Percentiles rank a stretch among this genome's conserved stretches.
phyloP scores from a whole-genome alignment of 2,113 vertebrate species.

The Rhynchomys soricoides region DNA sequence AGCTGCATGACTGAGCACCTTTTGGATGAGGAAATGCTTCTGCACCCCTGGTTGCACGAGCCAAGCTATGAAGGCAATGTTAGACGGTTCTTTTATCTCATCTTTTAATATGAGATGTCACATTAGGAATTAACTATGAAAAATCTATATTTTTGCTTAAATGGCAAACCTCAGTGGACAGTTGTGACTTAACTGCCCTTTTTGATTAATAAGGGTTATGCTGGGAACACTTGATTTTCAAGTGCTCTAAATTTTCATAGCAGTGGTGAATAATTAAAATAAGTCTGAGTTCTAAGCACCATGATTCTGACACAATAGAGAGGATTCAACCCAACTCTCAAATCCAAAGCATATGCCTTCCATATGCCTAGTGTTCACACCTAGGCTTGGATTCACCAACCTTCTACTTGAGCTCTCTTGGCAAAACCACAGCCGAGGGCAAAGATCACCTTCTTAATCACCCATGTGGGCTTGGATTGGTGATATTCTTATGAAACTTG shows the following conservation, averaged over 20 bases:
- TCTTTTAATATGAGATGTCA: constrained; percentile 14
- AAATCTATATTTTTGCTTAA: background rate
- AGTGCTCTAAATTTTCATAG: background rate
- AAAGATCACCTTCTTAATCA: constrained; percentile 3
- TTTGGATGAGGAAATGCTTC: constrained; percentile 76
- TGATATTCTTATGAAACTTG: constrained; percentile 17
- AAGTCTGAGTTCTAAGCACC: background rate
- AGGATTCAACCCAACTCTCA: background rate
- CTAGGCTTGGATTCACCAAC: constrained; percentile 34
- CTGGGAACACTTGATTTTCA: background rate
- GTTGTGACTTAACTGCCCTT: constrained; percentile 30
- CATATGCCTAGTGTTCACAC: background rate
- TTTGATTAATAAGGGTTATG: background rate
- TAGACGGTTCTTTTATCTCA: constrained; percentile 28
- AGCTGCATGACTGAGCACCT: constrained; percentile 68
- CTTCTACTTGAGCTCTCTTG: background rate
- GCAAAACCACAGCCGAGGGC: background rate
- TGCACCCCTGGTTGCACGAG: constrained; percentile 66
- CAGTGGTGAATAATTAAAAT: constrained; percentile 14
- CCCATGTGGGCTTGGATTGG: background rate
- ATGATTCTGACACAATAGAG: background rate
- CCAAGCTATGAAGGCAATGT: constrained; percentile 56
- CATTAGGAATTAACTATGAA: constrained; percentile 23
- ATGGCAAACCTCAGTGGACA: background rate
- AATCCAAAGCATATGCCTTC: background rate